Percentiles rank a stretch among this genome's conserved stretches.
Evolutionary conservation across 1,140 invertebrate species (phyloP).

Genomic region (Tenebrio molitor): DNA sequence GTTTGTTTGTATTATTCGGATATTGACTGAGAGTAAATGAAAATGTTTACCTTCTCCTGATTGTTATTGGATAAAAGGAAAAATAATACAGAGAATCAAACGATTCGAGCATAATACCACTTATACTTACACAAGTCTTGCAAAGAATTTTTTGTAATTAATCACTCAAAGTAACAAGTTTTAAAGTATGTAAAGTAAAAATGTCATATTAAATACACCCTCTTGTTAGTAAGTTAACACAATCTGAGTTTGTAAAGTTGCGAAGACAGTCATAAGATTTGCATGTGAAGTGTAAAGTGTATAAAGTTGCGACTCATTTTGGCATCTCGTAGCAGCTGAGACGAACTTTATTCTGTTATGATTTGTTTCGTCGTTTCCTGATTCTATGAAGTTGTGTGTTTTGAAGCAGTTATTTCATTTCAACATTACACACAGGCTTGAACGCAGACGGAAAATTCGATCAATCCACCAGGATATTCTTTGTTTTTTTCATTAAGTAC

Average conservation of each 20-base stretch:
- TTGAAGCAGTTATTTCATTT: constrained; percentile 47
- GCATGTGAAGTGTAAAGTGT: constrained; percentile 52
- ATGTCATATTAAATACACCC: too few relatives aligned
- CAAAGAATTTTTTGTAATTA: too few relatives aligned
- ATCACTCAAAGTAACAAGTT: too few relatives aligned
- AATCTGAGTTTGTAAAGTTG: constrained; percentile 47
- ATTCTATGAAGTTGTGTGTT: constrained; percentile 43
- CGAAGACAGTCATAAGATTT: constrained; percentile 43
- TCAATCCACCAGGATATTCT: neutral
- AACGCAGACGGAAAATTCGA: constrained; percentile 44
- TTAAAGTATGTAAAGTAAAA: too few relatives aligned
- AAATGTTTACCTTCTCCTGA: too few relatives aligned
- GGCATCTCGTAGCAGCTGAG: constrained; percentile 12
- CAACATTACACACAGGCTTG: constrained; percentile 28
- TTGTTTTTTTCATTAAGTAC: constrained; percentile 18
- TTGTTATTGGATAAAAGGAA: too few relatives aligned
- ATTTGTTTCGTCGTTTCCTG: constrained; percentile 53
- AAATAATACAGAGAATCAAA: too few relatives aligned
- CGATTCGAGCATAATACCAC: too few relatives aligned
- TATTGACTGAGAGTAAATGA: too few relatives aligned
- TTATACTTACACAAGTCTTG: too few relatives aligned
- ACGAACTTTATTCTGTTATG: constrained; percentile 48
- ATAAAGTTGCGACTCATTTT: constrained; percentile 44
- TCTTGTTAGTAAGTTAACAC: too few relatives aligned
- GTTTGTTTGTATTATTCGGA: too few relatives aligned